Base-by-base conservation (phyloP, 2,113 vertebrate genomes). In the Epinephelus moara region DNA sequence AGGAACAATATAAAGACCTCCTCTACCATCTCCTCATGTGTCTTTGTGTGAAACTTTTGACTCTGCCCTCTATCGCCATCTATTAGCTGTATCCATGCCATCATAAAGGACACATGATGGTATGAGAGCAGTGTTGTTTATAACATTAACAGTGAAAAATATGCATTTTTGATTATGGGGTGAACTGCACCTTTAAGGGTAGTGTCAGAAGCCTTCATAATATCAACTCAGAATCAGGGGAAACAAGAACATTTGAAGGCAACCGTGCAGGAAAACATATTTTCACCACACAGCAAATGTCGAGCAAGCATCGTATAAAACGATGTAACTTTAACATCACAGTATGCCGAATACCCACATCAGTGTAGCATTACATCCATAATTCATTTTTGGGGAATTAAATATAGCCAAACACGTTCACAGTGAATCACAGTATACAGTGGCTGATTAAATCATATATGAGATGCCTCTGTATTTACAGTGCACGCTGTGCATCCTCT, bases 381-480 rank as follows among this genome's bases (percentile, higher is more conserved):
- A 74, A 81, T 88, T 85, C 10, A 75, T 83, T 63, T 40, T 33
- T 30, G 62, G 68, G 72, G 76, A 84, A 83, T 85, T 56, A 68
- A 56, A 53, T 70, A 63, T 8, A 66, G 68, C 78, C 50, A 17
- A 84, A 73, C 55, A 83, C 10, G 84, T 81, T 85, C 30, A 10
- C 49, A 74, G 60, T 72, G 55, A 61, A 77, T 78, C 70, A 52
- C 42, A 64, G 75, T 49, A 78, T 79, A 49, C 70, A 76, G 75
- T 37, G 55, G 52, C 47, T 80, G 80, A 89, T 82, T 89, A 80
- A 90, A 88, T 89, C 85, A 86, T 88, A 70, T 40, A 90, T 83
- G 81, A 91, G 83, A 68, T 45, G 73, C 69, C 25, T 83, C 79
- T 81, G 64, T 71, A 78, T 90, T 80, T 81, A 77, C 82, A 73